Evolutionary conservation across 2,888 invertebrate species (phyloP).

Genomic region (Eristalinus aeneus): DNA sequence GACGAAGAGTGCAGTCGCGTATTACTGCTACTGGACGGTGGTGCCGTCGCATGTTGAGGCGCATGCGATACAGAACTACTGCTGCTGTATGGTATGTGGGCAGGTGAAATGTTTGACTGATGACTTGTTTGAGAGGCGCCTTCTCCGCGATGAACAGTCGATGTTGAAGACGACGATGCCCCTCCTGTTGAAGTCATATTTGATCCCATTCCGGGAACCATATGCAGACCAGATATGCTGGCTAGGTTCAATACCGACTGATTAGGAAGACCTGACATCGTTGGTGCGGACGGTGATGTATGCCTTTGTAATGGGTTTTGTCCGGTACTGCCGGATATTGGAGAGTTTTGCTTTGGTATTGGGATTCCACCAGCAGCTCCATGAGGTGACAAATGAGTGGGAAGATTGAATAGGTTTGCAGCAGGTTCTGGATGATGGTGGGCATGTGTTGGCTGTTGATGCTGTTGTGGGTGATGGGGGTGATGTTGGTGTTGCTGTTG

Average conservation of each 20-base stretch:
- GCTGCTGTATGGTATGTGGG: constrained; percentile 57
- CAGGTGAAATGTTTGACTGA: constrained; percentile 65
- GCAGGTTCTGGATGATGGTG: constrained; percentile 79
- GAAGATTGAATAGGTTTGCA: constrained; percentile 81
- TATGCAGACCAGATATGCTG: constrained; percentile 72
- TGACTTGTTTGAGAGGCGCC: constrained; percentile 48
- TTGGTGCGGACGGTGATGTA: constrained; percentile 65
- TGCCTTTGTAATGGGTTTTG: constrained; percentile 67
- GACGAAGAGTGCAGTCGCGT: constrained; percentile 72
- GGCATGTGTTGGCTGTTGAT: constrained; percentile 49
- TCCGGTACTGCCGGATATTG: constrained; percentile 76
- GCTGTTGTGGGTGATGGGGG: constrained; percentile 69
- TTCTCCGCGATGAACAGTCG: constrained; percentile 52
- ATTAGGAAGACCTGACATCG: constrained; percentile 70
- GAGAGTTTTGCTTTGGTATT: constrained; percentile 80
- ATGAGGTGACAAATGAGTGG: constrained; percentile 75
- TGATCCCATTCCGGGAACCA: constrained; percentile 71
- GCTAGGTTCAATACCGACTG: constrained; percentile 73
- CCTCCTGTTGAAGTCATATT: constrained; percentile 64
- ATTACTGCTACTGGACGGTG: constrained; percentile 63
- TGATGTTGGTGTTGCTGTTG: constrained; percentile 56
- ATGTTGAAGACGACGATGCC: constrained; percentile 60
- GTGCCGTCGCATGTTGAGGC: constrained; percentile 40
- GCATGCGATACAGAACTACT: constrained; percentile 49
- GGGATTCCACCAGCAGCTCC: constrained; percentile 76